Evolutionary conservation across 2,113 vertebrate genomes (phyloP).

Genomic region (Dromas ardeola): DNA sequence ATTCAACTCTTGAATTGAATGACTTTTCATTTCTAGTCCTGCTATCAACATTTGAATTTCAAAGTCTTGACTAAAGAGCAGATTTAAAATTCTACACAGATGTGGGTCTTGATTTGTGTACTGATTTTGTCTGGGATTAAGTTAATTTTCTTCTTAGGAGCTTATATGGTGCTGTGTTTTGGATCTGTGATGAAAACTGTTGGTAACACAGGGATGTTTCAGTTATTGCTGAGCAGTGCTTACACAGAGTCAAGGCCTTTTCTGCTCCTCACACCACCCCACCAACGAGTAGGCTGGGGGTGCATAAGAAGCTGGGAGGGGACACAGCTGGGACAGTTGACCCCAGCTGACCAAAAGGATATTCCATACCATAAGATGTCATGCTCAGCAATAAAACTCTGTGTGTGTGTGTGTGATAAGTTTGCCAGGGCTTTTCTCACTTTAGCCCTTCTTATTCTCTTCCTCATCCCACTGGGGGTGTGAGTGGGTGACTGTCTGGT

Average conservation of each 20-base stretch:
- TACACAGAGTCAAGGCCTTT: neutral
- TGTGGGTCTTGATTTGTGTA: neutral
- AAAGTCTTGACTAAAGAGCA: neutral
- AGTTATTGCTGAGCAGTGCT: neutral
- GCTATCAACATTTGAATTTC: neutral
- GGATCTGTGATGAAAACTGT: neutral
- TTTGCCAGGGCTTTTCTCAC: neutral
- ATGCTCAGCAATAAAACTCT: neutral
- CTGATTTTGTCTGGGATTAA: neutral
- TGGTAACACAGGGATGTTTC: neutral
- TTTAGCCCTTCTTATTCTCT: neutral
- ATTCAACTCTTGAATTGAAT: neutral
- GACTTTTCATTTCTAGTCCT: neutral
- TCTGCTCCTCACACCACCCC: neutral
- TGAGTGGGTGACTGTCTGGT: fast-evolving
- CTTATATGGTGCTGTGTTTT: neutral
- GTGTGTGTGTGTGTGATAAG: fast-evolving
- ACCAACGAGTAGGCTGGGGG: neutral
- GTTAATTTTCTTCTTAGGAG: neutral
- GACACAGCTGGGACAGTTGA: neutral
- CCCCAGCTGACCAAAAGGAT: neutral
- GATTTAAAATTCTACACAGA: neutral
- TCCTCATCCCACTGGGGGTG: neutral
- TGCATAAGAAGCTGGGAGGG: neutral
- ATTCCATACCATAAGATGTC: neutral